phyloP scores from a whole-genome alignment of 2,888 invertebrate species.

The Apodemia mormo region DNA sequence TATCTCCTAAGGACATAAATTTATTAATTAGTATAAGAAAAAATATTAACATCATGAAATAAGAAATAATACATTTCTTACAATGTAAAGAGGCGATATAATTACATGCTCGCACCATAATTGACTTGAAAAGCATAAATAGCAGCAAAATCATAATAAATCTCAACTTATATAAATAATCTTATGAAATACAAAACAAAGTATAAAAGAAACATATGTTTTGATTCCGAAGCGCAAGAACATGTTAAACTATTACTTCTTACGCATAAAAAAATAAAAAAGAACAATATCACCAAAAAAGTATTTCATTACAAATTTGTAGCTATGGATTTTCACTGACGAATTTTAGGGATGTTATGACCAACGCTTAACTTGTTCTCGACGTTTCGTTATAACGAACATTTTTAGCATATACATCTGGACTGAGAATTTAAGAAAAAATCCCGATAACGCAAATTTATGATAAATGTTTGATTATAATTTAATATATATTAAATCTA shows the following conservation, averaged over 20 bases:
- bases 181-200: slow-evolving; percentile 32
- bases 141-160: slow-evolving; percentile 38
- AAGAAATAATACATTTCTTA: slow-evolving; percentile 38
- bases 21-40: too few species aligned
- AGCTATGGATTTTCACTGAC: neutral
- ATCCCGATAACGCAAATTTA: too few species aligned
- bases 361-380: neutral
- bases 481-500: too few species aligned
- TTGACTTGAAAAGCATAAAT: slow-evolving; percentile 68
- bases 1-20: too few species aligned
- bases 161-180: slow-evolving; percentile 34
- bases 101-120: slow-evolving; percentile 70
- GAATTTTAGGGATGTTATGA: neutral
- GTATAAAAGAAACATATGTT: slow-evolving; percentile 21
- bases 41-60: too few species aligned
- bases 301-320: neutral
- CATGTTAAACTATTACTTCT: neutral
- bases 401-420: neutral
- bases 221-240: neutral
- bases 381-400: neutral
- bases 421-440: neutral
- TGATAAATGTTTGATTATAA: too few species aligned
- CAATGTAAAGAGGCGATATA: slow-evolving; percentile 44
- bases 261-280: neutral
- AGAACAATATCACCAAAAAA: neutral